A percentile compares a stretch with the other conserved stretches of the same genome.
Evolutionary conservation across 2,113 vertebrate species (phyloP).

Genomic region (Xiphorhynchus elegans): DNA sequence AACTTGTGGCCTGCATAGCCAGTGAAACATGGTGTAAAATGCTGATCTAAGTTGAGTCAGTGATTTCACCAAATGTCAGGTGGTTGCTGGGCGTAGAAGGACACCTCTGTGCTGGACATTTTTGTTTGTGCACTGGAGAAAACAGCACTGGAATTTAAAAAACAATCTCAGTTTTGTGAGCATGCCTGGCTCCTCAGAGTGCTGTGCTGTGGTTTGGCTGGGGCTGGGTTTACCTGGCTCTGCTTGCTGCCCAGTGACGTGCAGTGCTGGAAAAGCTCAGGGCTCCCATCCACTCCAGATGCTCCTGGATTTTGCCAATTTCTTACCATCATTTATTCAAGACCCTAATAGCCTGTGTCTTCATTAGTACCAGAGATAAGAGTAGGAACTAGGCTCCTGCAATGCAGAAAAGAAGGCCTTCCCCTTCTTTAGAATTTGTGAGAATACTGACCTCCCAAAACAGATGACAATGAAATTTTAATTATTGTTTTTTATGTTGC

Average conservation of each 20-base stretch:
- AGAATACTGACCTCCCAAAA: background rate
- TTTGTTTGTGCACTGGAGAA: background rate
- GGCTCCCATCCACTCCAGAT: background rate
- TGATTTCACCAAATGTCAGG: fast-evolving
- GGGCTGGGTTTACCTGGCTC: background rate
- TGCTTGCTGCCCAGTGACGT: background rate
- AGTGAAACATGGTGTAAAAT: background rate
- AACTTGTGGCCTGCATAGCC: background rate
- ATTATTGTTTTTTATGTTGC: background rate
- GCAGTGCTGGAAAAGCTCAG: background rate
- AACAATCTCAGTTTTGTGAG: background rate
- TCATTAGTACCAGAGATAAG: background rate
- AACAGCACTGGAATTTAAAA: background rate
- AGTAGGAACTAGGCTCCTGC: background rate
- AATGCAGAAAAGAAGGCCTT: background rate
- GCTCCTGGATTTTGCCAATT: background rate
- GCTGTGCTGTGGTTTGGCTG: background rate
- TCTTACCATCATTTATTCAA: background rate
- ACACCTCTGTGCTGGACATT: background rate
- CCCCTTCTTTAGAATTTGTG: background rate
- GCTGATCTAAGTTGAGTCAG: background rate
- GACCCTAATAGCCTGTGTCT: background rate
- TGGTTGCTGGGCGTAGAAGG: background rate
- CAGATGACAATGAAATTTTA: background rate
- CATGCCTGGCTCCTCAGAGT: background rate